phyloP scores from a whole-genome alignment of 1,140 invertebrate genomes.

The Patella vulgata region DNA sequence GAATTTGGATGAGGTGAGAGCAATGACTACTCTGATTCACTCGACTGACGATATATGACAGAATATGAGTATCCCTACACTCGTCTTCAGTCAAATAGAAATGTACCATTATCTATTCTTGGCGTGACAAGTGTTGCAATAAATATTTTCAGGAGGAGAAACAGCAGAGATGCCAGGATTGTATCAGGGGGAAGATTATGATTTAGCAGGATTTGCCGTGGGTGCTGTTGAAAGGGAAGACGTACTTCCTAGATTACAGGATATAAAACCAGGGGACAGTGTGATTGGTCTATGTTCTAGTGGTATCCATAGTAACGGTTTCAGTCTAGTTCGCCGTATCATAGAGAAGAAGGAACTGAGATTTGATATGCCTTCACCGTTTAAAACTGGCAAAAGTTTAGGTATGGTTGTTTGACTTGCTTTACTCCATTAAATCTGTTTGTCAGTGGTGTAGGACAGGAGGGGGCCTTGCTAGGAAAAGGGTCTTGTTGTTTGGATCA shows the following conservation, averaged over 20 bases:
- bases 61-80: too few relatives aligned
- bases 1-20: too few relatives aligned
- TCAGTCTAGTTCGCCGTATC: conserved; percentile 90
- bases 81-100: too few relatives aligned
- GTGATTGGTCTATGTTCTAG: conserved; percentile 86
- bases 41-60: too few relatives aligned
- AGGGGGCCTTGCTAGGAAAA: too few relatives aligned
- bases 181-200: conserved; percentile 86
- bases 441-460: too few relatives aligned
- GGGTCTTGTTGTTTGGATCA: too few relatives aligned
- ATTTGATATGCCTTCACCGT: conserved; percentile 80
- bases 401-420: conserved; percentile 60
- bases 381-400: conserved; percentile 73
- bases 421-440: too few relatives aligned
- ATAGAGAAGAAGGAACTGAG: conserved; percentile 75
- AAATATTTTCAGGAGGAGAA: conserved; percentile 85
- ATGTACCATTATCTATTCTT: too few relatives aligned
- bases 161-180: conserved; percentile 97
- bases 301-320: conserved; percentile 96
- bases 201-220: conserved; percentile 94
- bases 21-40: too few relatives aligned
- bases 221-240: conserved; percentile 84
- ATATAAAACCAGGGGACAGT: conserved; percentile 80
- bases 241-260: conserved; percentile 78
- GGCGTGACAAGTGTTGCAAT: too few relatives aligned